A percentile compares a stretch with the other conserved stretches of the same genome.
Conservation (phyloP, 1,140 invertebrate species). For the Trypoxylus dichotomus region DNA sequence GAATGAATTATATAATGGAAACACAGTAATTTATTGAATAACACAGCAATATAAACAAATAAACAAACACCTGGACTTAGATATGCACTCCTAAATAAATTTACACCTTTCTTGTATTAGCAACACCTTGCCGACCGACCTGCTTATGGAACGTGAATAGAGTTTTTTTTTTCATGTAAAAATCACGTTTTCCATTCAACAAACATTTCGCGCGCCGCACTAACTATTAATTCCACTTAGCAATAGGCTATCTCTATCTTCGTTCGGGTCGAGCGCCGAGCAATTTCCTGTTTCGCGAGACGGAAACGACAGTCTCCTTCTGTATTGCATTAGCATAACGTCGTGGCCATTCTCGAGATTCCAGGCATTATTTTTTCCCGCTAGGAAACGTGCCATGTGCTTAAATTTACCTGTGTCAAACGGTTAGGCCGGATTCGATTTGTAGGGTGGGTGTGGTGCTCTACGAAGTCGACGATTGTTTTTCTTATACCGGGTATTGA, state of each 20-base stretch:
- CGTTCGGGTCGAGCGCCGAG: background rate
- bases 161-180: background rate
- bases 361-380: background rate
- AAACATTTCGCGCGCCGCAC: background rate
- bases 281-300: constrained; percentile 23
- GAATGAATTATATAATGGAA: background rate
- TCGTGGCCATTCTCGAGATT: constrained; percentile 2
- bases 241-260: constrained; percentile 8
- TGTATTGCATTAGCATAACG: constrained; percentile 9
- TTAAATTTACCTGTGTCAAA: constrained; percentile 15
- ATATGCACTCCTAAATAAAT: background rate
- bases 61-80: background rate
- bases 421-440: background rate
- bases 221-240: constrained; percentile 1
- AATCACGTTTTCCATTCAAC: constrained; percentile 14
- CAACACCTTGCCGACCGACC: background rate
- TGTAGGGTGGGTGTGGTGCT: background rate
- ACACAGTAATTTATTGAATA: background rate
- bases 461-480: background rate
- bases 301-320: background rate
- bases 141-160: background rate
- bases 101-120: background rate
- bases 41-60: background rate
- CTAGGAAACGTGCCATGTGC: background rate
- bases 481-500: background rate